These are phyloP conservation scores for Drosophila ficusphila DNA, from an alignment of 1,140 invertebrate genomes.

Conservation along the genomic window DNA sequence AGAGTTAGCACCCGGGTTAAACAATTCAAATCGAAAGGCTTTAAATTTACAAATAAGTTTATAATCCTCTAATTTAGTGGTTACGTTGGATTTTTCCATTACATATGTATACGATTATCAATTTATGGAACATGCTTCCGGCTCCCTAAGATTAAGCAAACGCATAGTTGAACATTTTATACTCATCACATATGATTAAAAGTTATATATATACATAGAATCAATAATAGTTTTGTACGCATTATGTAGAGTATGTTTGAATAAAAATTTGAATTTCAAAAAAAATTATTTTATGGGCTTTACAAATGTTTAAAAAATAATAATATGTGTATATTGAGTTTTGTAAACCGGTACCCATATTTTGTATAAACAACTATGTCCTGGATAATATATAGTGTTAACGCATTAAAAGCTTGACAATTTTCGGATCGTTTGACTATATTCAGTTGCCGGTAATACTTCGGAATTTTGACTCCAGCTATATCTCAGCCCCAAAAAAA, in stretches of 20 bases:
- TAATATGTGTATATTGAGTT: too few species aligned
- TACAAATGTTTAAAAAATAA: too few species aligned
- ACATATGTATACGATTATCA: constrained; percentile 40
- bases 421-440: too few species aligned
- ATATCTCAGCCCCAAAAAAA: too few species aligned
- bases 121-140: constrained; percentile 48
- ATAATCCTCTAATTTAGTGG: constrained; percentile 36
- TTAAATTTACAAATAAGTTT: constrained; percentile 70
- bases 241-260: constrained; percentile 42
- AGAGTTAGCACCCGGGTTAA: constrained; percentile 53
- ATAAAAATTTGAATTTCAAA: constrained; percentile 45
- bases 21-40: constrained; percentile 62
- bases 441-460: too few species aligned
- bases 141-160: constrained; percentile 29
- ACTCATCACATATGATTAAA: constrained; percentile 34
- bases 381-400: too few species aligned
- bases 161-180: constrained; percentile 48
- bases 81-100: constrained; percentile 61
- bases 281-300: background rate
- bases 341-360: too few species aligned
- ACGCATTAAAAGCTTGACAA: too few species aligned
- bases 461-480: too few species aligned
- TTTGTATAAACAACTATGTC: too few species aligned
- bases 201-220: constrained; percentile 26
- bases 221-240: constrained; percentile 59